Percentiles rank a stretch among this genome's conserved stretches.
phyloP scores from a whole-genome alignment of 2,888 invertebrate genomes.

The Hipparchia semele region DNA sequence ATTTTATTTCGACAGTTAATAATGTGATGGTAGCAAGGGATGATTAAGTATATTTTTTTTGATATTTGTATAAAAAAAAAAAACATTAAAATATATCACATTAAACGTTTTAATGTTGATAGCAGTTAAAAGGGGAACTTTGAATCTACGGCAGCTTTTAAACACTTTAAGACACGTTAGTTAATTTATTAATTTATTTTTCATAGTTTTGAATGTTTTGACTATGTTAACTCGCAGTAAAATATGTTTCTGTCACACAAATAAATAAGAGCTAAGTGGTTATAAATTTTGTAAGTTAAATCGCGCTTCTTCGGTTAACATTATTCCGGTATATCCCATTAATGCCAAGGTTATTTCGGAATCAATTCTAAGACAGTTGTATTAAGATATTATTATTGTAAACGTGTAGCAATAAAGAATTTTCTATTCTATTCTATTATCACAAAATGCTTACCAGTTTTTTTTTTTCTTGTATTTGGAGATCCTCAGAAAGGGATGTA shows the following conservation, averaged over 20 bases:
- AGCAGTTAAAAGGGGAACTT: background rate
- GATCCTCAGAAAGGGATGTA: too few relatives aligned
- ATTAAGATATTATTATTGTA: background rate
- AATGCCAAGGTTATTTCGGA: background rate
- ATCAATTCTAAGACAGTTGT: background rate
- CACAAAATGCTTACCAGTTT: background rate
- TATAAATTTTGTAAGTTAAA: conserved; percentile 7
- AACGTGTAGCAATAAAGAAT: too few relatives aligned
- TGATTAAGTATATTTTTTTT: too few relatives aligned
- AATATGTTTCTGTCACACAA: background rate
- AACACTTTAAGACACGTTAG: background rate
- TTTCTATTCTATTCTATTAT: too few relatives aligned
- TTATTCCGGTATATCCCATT: background rate
- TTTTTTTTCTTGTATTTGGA: too few relatives aligned
- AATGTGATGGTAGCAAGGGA: too few relatives aligned
- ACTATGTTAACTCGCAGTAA: background rate
- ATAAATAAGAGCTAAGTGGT: conserved; percentile 4
- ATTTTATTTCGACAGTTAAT: too few relatives aligned
- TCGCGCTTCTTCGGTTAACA: background rate
- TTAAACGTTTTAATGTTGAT: background rate
- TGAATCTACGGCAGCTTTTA: conserved; percentile 4
- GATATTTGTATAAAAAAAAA: background rate
- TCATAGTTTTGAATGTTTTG: background rate
- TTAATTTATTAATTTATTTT: background rate
- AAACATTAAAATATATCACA: background rate